Conservation (phyloP, 2,113 vertebrate species). For the Pygoscelis antarcticus region DNA sequence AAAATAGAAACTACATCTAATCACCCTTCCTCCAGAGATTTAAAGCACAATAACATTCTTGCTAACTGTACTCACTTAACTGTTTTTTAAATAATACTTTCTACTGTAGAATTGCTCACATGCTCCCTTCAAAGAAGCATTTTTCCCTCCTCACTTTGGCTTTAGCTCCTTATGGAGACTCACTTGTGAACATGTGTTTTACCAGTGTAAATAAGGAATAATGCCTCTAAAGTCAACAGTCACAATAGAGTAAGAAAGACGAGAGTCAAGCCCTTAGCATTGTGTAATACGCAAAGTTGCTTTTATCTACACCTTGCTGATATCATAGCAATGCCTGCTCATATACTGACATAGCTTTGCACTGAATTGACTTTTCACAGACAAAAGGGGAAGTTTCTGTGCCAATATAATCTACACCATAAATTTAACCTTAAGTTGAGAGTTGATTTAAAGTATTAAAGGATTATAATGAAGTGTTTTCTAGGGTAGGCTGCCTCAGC, state of each 20-base stretch:
- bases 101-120: not conserved
- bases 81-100: conserved; percentile 4
- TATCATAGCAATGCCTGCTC: not conserved
- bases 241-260: not conserved
- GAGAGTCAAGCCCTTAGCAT: not conserved
- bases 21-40: conserved; percentile 61
- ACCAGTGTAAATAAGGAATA: not conserved
- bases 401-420: not conserved
- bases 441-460: not conserved
- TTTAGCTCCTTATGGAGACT: not conserved
- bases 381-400: not conserved
- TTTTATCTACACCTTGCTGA: not conserved
- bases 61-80: not conserved
- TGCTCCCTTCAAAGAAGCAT: not conserved
- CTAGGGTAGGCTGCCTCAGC: not conserved
- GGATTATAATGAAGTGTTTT: not conserved
- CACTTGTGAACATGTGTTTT: not conserved
- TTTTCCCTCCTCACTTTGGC: not conserved
- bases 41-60: conserved; percentile 21
- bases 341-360: not conserved
- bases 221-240: not conserved
- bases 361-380: not conserved
- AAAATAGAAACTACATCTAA: conserved; percentile 33
- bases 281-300: not conserved
- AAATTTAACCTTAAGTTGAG: not conserved